phyloP scores from a whole-genome alignment of 2,888 invertebrate genomes.

The Metellina segmentata region DNA sequence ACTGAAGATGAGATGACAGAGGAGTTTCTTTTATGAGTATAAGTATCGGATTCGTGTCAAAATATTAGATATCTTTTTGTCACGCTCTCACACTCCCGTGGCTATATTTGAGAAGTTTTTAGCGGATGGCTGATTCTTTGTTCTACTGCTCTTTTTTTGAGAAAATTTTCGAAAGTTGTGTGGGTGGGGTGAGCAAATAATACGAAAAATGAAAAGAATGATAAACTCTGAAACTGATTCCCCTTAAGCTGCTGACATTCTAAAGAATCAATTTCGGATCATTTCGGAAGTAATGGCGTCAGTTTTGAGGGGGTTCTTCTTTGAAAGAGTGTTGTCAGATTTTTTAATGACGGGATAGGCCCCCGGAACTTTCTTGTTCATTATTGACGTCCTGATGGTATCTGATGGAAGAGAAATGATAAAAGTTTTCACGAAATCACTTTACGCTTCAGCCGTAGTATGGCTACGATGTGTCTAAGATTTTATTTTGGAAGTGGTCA shows the following conservation, averaged over 20 bases:
- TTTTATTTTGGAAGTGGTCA: no score
- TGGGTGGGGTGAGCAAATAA: neutral
- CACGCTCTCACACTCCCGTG: slow-evolving; percentile 45
- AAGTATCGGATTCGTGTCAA: slow-evolving; percentile 75
- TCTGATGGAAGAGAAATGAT: neutral
- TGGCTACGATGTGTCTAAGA: no score
- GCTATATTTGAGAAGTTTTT: slow-evolving; percentile 69
- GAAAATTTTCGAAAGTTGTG: slow-evolving; percentile 43
- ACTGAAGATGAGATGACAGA: slow-evolving; percentile 30
- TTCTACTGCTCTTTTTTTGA: slow-evolving; percentile 14
- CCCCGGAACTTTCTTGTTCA: neutral
- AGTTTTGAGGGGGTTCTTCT: neutral
- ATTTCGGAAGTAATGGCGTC: slow-evolving; percentile 6
- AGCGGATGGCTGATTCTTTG: slow-evolving; percentile 59
- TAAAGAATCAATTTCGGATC: slow-evolving; percentile 41
- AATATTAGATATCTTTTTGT: slow-evolving; percentile 71
- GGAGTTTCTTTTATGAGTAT: slow-evolving; percentile 69
- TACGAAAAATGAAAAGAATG: slow-evolving; percentile 3
- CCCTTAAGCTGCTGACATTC: slow-evolving; percentile 41
- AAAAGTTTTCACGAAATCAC: neutral
- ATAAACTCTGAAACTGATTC: slow-evolving; percentile 46
- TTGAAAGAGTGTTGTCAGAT: neutral
- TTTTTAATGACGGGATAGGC: neutral
- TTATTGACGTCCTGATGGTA: neutral
- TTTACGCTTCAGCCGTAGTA: no score